phyloP scores from a whole-genome alignment of 2,113 vertebrate species.

The Varanus komodoensis region DNA sequence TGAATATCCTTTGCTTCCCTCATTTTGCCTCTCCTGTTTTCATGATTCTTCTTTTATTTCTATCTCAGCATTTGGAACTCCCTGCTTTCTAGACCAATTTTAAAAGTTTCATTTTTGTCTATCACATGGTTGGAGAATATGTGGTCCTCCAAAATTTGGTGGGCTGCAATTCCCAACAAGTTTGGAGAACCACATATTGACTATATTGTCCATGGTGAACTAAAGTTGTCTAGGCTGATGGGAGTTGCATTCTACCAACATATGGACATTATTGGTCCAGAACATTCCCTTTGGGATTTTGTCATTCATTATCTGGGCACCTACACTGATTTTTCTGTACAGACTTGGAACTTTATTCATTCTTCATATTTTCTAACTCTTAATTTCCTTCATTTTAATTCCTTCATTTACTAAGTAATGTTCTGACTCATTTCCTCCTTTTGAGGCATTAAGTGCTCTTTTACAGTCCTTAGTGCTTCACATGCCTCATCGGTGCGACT shows the following conservation, averaged over 20 bases:
- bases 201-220: too few relatives aligned
- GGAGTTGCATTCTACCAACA: too few relatives aligned
- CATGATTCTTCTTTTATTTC: not conserved
- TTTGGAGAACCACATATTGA: too few relatives aligned
- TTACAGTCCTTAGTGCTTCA: not conserved
- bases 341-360: not conserved
- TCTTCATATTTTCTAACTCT: conserved; percentile 14
- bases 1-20: not conserved
- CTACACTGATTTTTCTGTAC: not conserved
- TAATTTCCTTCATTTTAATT: conserved; percentile 19
- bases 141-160: too few relatives aligned
- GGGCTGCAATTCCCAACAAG: too few relatives aligned
- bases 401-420: conserved; percentile 1
- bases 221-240: too few relatives aligned
- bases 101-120: not conserved
- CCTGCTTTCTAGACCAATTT: not conserved
- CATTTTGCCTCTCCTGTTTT: not conserved
- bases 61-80: not conserved
- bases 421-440: not conserved
- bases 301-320: not conserved
- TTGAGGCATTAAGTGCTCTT: not conserved
- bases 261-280: not conserved
- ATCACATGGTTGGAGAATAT: too few relatives aligned
- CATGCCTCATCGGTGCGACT: not conserved
- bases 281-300: not conserved